Evolutionary conservation across 2,113 vertebrate genomes (phyloP).

Genomic region (Ochotona curzoniae): DNA sequence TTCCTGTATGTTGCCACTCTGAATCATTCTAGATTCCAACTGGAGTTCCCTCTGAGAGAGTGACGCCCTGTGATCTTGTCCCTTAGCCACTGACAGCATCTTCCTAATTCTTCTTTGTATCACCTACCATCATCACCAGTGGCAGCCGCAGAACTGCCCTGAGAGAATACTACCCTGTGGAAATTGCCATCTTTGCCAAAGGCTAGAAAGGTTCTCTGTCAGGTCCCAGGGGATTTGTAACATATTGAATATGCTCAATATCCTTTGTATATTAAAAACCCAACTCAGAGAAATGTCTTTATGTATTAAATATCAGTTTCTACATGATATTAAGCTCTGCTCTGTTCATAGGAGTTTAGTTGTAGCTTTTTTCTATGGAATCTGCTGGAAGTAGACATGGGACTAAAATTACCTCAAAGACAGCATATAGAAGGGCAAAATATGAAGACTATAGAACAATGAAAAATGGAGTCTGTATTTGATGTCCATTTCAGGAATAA

Average conservation of each 20-base stretch:
- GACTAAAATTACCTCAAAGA: not conserved
- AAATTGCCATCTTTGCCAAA: slow-evolving; percentile 51
- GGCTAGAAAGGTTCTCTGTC: slow-evolving; percentile 39
- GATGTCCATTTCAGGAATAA: not conserved
- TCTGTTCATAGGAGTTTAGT: not conserved
- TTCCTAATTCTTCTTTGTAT: not conserved
- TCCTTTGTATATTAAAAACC: slow-evolving; percentile 51
- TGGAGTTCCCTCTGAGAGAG: not conserved
- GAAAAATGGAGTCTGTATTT: accelerated
- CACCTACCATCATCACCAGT: not conserved
- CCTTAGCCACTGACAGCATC: not conserved
- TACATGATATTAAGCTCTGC: not conserved
- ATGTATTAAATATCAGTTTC: slow-evolving; percentile 36
- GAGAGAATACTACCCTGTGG: slow-evolving; percentile 41
- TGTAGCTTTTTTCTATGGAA: not conserved
- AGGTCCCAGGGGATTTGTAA: slow-evolving; percentile 56
- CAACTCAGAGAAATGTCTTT: slow-evolving; percentile 36
- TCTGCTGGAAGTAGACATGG: not conserved
- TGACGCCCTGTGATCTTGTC: not conserved
- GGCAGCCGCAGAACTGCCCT: not conserved
- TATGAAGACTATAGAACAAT: not conserved
- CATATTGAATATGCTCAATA: slow-evolving; percentile 67
- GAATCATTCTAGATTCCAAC: not conserved
- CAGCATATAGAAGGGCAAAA: not conserved
- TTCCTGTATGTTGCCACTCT: not conserved